Percentiles rank a stretch among this genome's conserved stretches.
phyloP scores from a whole-genome alignment of 2,113 vertebrate genomes.

The Dasyurus viverrinus region DNA sequence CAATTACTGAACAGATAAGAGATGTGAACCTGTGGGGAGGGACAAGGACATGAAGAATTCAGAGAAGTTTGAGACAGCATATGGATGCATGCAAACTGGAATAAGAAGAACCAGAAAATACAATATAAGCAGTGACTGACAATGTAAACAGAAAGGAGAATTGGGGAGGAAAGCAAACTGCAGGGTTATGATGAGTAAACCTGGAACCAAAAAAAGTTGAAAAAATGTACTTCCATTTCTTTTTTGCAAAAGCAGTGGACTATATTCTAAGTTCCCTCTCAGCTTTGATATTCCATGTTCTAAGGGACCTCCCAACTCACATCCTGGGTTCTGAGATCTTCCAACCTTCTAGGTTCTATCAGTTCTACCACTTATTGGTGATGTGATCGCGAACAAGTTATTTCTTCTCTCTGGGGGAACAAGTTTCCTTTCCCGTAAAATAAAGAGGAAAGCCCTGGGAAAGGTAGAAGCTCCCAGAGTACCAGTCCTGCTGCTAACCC shows the following conservation, averaged over 20 bases:
- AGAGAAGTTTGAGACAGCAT: background rate
- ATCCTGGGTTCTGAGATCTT: no score
- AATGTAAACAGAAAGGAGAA: background rate
- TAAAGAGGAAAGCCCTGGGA: no score
- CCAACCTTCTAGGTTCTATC: no score
- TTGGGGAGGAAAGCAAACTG: background rate
- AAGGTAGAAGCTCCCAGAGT: no score
- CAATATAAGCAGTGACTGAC: background rate
- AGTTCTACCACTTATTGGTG: no score
- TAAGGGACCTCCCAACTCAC: background rate
- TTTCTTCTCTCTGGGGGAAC: no score
- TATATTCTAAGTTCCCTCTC: background rate
- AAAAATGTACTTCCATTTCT: background rate
- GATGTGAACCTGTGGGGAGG: background rate
- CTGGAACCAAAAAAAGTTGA: background rate
- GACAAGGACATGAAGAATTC: background rate
- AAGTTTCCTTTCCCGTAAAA: no score
- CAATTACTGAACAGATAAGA: background rate
- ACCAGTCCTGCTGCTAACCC: no score
- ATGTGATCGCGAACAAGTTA: no score
- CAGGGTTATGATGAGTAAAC: background rate
- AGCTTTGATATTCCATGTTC: background rate
- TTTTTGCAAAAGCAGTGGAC: background rate
- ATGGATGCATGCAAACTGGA: background rate
- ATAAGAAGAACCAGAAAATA: background rate